Evolutionary conservation across 2,888 invertebrate species (phyloP), one percentile per base, ranked within the genome.

Genomic region (Cosmopolites sordidus): DNA sequence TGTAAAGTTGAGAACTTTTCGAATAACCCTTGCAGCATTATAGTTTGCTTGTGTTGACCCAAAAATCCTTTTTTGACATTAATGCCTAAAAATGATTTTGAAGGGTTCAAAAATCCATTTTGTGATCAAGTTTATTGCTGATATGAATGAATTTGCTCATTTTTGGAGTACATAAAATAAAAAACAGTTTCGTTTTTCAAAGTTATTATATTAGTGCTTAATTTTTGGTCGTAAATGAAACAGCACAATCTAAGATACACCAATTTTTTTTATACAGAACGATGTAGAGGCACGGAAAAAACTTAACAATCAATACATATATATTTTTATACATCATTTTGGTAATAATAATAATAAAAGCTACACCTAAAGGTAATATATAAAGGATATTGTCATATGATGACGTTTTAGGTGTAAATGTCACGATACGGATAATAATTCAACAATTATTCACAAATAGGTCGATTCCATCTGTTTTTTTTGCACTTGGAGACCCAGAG

Each of bases 301-400:
- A 41, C 42, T 48, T 53, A 49, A 49, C 48, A 49, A 42, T 49
- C 42, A 38, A 33, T 33, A 33, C 33, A 33, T 33, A 33, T 33
- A 33, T 33, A 33, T 33, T 27, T 27, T 33, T 33, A 12, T 33
- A 33, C 33, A 33, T 33, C 4, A 33, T 22, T 22, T 22, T 33
- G 33, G 12, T 33, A 33, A 33, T 33, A 33, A 33, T 33, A 33
- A 43, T 49, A 43, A 37, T 54, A 49, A 54, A 22, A 54, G 54
- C 54, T 54, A 54, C 54, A 54, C 45, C 48, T 54, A 51, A 42
- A 54, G 48, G 43, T 45, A 54, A 44, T 50, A 45, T 43, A 54
- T 48, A 52, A 51, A 54, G 54, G 54, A 54, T 54, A 54, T 54
- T 54, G 50, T 54, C 54, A 54, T 46, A 46, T 51, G 38, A 42